Evolutionary conservation across 2,888 invertebrate genomes (phyloP), one percentile per base, ranked within the genome.

Genomic region (Campopleginae sp.): DNA sequence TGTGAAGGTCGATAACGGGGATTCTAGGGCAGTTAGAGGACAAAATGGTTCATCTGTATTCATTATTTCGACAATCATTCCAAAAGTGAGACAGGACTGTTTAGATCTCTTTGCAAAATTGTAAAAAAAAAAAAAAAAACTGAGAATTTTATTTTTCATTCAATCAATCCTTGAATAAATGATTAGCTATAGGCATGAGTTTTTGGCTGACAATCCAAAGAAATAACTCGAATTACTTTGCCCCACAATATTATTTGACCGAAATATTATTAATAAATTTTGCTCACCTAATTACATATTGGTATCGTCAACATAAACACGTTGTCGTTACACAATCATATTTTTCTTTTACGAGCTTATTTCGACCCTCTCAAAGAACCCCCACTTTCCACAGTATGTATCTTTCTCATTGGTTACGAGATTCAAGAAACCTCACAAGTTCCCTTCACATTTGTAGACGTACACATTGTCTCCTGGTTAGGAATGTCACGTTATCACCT

Each of bases 371-470:
- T 89, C 87, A 88, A 89, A 88, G 87, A 81, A 75, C 85, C 89
- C 87, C 87, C 89, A 87, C 87, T 88, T 88, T 87, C 86, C 87
- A 81, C 79, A 86, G 78, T 80, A 86, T 87, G 88, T 90, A 88
- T 88, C 87, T 82, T 58, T 88, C 88, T 88, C 85, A 88, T 89
- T 88, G 90, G 90, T 90, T 86, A 87, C 89, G 86, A 88, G 89
- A 88, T 90, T 90, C 89, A 87, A 82, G 91, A 92, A 92, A 90
- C 91, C 91, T 87, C 84, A 86, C 83, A 91, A 90, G 86, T 86
- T 87, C 78, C 86, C 87, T 38, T 82, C 88, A 88, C 87, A 76
- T 88, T 76, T 87, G 88, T 88, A 89, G 90, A 90, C 88, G 86
- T 86, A 88, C 86, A 87, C 87, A 86, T 71, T 76, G 79, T 81